phyloP scores from a whole-genome alignment of 64 coral and sea anemone species.

The Montipora foliosa region DNA sequence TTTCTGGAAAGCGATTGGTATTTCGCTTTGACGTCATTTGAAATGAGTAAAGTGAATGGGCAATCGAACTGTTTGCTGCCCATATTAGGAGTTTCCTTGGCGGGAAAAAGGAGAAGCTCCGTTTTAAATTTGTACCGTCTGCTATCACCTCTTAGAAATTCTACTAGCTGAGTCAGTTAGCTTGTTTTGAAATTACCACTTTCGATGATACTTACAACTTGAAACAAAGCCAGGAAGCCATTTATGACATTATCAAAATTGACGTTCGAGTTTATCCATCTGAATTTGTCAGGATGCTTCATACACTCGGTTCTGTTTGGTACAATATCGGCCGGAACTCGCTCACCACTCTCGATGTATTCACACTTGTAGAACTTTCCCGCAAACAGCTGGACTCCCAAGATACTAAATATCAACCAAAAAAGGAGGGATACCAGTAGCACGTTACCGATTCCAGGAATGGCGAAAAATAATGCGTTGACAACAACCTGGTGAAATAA shows the following conservation, averaged over 20 bases:
- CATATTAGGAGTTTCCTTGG: too few relatives aligned
- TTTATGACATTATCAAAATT: conserved; percentile 96
- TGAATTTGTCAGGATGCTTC: conserved; percentile 46
- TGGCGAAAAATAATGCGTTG: conserved; percentile 91
- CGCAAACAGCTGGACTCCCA: conserved; percentile 89
- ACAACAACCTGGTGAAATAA: conserved; percentile 76
- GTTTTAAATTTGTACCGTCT: too few relatives aligned
- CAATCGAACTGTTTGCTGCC: too few relatives aligned
- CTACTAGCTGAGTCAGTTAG: background rate
- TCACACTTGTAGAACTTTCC: conserved; percentile 88
- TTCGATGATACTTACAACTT: conserved; percentile 66
- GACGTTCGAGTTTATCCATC: conserved; percentile 87
- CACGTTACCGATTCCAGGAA: conserved; percentile 94
- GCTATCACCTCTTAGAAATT: too few relatives aligned
- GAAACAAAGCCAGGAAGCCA: conserved; percentile 84
- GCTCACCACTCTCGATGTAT: conserved; percentile 61
- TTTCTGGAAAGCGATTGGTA: too few relatives aligned
- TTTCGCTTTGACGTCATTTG: too few relatives aligned
- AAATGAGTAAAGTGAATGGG: too few relatives aligned
- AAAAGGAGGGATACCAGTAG: conserved; percentile 84
- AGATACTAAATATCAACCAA: conserved; percentile 91
- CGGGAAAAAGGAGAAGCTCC: too few relatives aligned
- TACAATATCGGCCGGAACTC: conserved; percentile 32
- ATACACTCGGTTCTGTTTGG: conserved; percentile 79
- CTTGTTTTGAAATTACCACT: background rate